Evolutionary conservation across 2,113 vertebrate species (phyloP), one percentile per base, ranked within the genome.

Genomic region (Macroglossus sobrinus): DNA sequence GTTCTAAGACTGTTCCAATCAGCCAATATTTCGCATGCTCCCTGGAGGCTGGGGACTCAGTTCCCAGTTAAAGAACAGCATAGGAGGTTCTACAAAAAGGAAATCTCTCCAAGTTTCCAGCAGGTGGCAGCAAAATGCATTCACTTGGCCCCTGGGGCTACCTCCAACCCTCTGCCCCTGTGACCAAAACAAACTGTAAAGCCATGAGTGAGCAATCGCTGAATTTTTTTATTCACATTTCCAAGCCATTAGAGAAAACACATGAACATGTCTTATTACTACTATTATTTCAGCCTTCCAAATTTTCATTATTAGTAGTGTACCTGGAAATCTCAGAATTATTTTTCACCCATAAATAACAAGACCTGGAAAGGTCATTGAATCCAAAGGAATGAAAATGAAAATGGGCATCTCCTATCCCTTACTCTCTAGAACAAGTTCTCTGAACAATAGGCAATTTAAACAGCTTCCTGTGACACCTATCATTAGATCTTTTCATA

Each of bases 41-140:
- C 63, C 72, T 72, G 79, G 55, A 92, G 91, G 78, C 19, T 43
- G 59, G 71, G 90, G 43, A 50, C 78, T 97, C 81, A 97, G 92
- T 89, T 96, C 97, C 97, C 96, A 98, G 97, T 98, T 98, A 98
- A 98, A 95, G 93, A 95, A 95, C 59, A 93, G 95, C 97, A 96
- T 87, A 96, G 63, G 78, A 97, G 92, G 80, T 38, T 35, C 63
- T 89, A 85, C 89, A 43, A 81, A 88, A 85, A 93, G 40, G 59
- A 87, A 96, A 82, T 40, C 61, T 95, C 66, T 94, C 84, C 80
- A 15, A 50, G 50, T 64, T 53, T 68, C 93, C 93, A 96, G 95
- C 78, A 93, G 93, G 81, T 55, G 78, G 92, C 94, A 97, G 97
- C 94, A 92, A 75, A 93, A 53, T 64, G 33, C 94, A 93, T 72